Evolutionary conservation across 2,113 vertebrate genomes (phyloP).

Genomic region (Regulus satrapa): DNA sequence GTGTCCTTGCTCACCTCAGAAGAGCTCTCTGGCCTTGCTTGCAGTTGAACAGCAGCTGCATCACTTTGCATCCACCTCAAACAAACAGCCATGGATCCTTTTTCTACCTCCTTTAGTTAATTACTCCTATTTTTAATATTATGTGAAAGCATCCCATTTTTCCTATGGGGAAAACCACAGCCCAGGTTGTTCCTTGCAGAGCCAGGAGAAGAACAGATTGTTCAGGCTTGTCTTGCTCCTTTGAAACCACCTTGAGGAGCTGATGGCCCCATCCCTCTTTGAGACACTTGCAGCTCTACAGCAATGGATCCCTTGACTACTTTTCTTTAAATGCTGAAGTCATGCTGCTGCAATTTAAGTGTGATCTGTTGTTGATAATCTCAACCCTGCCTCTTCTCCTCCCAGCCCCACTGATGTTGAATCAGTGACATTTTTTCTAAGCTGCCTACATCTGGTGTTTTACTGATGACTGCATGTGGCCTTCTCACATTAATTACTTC

Average conservation of each 20-base stretch:
- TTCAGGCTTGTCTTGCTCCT: not conserved
- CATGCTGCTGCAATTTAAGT: not conserved
- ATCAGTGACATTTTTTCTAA: constrained; percentile 66
- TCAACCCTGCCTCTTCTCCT: not conserved
- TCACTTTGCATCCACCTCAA: not conserved
- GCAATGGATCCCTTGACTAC: not conserved
- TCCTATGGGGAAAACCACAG: not conserved
- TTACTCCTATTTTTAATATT: not conserved
- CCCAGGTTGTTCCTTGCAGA: not conserved
- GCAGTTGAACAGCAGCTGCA: not conserved
- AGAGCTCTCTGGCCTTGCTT: not conserved
- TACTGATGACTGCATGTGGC: constrained; percentile 61
- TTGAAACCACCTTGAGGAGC: not conserved
- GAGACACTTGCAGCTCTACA: not conserved
- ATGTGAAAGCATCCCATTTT: not conserved
- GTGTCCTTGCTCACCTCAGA: not conserved
- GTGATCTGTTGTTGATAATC: not conserved
- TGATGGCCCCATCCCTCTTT: not conserved
- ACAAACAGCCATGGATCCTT: not conserved
- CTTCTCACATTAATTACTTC: constrained; percentile 72
- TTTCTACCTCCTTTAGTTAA: not conserved
- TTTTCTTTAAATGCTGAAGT: not conserved
- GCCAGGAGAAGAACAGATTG: not conserved
- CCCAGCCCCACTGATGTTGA: not conserved
- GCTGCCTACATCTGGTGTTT: constrained; percentile 68